These are phyloP conservation scores for Semicossyphus pulcher DNA, from an alignment of 2,113 vertebrate genomes.

Conservation along the genomic window DNA sequence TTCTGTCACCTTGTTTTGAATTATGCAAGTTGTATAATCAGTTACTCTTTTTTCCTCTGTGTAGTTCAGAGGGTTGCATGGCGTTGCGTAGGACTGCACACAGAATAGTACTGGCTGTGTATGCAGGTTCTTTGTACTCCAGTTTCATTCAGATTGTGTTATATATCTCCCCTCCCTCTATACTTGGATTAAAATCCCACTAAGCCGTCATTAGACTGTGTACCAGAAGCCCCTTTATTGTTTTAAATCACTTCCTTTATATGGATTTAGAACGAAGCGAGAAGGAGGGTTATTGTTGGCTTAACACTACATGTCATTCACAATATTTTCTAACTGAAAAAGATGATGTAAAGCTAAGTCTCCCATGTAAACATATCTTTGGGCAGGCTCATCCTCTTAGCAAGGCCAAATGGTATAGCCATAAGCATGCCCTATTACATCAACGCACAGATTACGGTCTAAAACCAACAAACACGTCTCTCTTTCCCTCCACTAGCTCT, in stretches of 20 bases:
- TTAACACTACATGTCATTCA: background rate
- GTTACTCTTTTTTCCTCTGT: conserved; percentile 6
- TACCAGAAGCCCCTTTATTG: conserved; percentile 30
- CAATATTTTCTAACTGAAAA: background rate
- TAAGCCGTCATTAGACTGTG: conserved; percentile 31
- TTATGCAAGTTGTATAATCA: conserved; percentile 21
- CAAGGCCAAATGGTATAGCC: background rate
- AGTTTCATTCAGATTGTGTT: conserved; percentile 37
- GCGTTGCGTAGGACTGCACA: conserved; percentile 35
- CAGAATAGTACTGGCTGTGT: conserved; percentile 27
- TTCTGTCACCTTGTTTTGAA: conserved; percentile 25
- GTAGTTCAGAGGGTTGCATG: conserved; percentile 37
- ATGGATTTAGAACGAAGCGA: too few species aligned
- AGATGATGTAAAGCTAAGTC: background rate
- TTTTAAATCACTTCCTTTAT: conserved; percentile 33
- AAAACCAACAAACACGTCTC: background rate
- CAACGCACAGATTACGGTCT: background rate
- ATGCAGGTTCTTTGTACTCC: conserved; percentile 24
- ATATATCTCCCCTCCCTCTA: conserved; percentile 17
- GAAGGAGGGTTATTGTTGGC: background rate
- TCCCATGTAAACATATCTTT: conserved; percentile 18
- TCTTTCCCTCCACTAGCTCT: conserved; percentile 80
- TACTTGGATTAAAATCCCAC: conserved; percentile 54
- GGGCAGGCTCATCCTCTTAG: background rate
- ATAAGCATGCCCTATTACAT: background rate